Conservation (phyloP, 2,797 vertebrate genomes). For the Sebastes flavidus region DNA sequence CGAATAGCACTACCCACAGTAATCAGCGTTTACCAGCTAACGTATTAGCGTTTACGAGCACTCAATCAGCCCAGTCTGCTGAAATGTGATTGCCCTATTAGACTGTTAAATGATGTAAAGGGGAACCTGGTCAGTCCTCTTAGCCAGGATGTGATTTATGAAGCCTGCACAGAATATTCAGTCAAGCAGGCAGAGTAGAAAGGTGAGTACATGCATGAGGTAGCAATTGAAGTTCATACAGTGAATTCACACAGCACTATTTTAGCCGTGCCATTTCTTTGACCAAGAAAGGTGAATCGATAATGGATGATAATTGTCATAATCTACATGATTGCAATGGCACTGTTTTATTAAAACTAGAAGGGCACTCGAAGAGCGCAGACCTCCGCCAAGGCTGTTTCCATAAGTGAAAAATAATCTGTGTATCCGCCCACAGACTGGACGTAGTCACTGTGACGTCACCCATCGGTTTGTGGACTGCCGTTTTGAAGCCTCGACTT, state of each 20-base stretch:
- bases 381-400: background rate
- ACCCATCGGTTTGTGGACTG: too few relatives aligned
- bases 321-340: background rate
- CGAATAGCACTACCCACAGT: background rate
- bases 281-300: background rate
- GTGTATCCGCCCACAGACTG: background rate
- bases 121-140: conserved; percentile 21
- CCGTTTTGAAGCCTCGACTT: too few relatives aligned
- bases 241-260: background rate
- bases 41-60: background rate
- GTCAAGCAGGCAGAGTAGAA: background rate
- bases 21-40: background rate
- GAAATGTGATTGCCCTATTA: background rate
- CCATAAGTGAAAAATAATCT: background rate
- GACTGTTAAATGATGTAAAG: conserved; percentile 17
- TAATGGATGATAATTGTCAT: background rate
- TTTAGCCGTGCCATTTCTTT: background rate
- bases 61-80: background rate
- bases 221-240: background rate
- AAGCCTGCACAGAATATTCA: conserved; percentile 25
- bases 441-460: too few relatives aligned
- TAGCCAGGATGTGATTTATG: background rate
- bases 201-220: background rate
- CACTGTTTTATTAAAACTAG: background rate
- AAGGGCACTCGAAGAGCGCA: background rate